Percentiles rank a stretch among this genome's conserved stretches.
These are phyloP conservation scores for Xanthia icteritia DNA, from an alignment of 2,888 invertebrate species.

Conservation along the genomic window DNA sequence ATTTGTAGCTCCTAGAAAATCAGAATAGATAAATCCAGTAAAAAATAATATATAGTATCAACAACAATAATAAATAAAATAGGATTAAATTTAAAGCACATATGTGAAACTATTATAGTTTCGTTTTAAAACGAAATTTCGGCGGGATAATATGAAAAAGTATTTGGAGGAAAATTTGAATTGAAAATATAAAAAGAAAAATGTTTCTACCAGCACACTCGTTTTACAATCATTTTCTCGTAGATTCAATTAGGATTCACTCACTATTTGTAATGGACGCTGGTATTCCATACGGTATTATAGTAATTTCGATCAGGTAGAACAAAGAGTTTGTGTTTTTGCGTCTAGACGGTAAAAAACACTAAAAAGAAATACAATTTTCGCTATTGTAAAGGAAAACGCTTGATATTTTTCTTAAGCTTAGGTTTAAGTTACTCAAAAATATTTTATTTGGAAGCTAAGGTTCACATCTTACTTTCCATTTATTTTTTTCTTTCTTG, in stretches of 20 bases:
- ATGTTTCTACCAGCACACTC: not conserved
- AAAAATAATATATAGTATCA: slow-evolving; percentile 6
- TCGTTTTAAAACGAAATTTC: slow-evolving; percentile 11
- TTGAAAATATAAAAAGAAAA: slow-evolving; percentile 40
- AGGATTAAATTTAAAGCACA: no score
- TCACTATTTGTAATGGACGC: slow-evolving; percentile 9
- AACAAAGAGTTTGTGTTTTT: not conserved
- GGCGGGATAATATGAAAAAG: slow-evolving; percentile 12
- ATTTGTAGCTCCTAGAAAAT: no score
- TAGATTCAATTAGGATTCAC: slow-evolving; percentile 39
- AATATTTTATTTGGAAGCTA: not conserved
- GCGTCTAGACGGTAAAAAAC: not conserved
- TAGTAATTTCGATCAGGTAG: not conserved
- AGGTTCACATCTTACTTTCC: not conserved
- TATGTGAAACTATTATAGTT: not conserved
- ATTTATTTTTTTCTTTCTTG: not conserved
- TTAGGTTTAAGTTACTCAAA: not conserved
- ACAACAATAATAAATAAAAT: no score
- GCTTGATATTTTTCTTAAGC: not conserved
- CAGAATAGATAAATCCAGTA: not conserved
- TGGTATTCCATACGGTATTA: slow-evolving; percentile 4
- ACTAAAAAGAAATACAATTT: not conserved
- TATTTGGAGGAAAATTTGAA: slow-evolving; percentile 35
- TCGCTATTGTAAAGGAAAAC: not conserved
- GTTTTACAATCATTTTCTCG: slow-evolving; percentile 23